Percentiles rank a stretch among this genome's conserved stretches.
Conservation (phyloP, 37 sponge, comb jelly and placozoan species). For the Mnemiopsis leidyi region DNA sequence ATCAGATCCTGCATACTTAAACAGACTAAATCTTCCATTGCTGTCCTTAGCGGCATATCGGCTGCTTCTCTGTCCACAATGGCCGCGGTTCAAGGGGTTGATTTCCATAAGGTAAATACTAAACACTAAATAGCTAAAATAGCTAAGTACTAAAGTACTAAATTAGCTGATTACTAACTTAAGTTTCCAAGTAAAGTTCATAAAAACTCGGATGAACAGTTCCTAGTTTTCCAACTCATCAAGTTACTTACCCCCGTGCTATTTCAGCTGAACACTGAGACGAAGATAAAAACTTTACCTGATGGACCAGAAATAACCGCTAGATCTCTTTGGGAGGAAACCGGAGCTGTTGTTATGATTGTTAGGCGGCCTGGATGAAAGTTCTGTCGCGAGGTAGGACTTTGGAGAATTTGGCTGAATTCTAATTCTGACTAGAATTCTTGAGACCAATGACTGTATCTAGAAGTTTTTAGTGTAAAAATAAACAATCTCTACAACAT, state of each 20-base stretch:
- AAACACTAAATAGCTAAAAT: too few species aligned
- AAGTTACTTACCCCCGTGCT: too few species aligned
- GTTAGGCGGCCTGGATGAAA: conserved; percentile 63
- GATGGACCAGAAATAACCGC: conserved; percentile 23
- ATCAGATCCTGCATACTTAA: conserved; percentile 33
- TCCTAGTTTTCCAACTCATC: too few species aligned
- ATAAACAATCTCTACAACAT: too few species aligned
- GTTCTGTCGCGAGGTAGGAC: conserved; percentile 44
- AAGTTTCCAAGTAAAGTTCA: too few species aligned
- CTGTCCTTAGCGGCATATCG: background rate
- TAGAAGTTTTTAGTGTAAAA: too few species aligned
- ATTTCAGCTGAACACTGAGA: conserved; percentile 46
- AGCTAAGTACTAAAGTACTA: too few species aligned
- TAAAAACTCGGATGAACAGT: too few species aligned
- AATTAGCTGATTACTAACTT: too few species aligned
- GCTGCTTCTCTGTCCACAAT: background rate
- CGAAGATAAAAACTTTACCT: conserved; percentile 29
- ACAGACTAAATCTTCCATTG: conserved; percentile 24
- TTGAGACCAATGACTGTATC: too few species aligned
- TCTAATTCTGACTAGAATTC: too few species aligned
- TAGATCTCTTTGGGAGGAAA: background rate
- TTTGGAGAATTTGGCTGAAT: too few species aligned
- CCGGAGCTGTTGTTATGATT: conserved; percentile 30
- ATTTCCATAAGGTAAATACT: conserved; percentile 56
- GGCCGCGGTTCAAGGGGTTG: conserved; percentile 22